These are phyloP conservation scores for Sitta europaea DNA, from an alignment of 2,113 vertebrate genomes.

Conservation along the genomic window DNA sequence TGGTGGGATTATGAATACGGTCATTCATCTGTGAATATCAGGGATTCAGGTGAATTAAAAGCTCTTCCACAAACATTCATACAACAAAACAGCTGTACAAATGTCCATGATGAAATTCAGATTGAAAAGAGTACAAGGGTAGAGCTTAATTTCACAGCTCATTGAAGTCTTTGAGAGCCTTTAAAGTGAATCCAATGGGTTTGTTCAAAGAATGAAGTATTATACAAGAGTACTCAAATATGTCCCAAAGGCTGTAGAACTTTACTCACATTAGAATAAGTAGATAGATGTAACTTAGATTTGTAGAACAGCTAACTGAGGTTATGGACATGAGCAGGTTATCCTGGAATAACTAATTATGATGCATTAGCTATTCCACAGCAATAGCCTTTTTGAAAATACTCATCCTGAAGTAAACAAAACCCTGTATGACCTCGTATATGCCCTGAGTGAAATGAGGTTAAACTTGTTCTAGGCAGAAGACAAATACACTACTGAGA, in stretches of 20 bases:
- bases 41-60: conserved; percentile 53
- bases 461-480: background rate
- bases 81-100: conserved; percentile 46
- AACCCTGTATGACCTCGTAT: rapidly evolving
- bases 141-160: conserved; percentile 64
- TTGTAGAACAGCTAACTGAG: background rate
- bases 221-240: conserved; percentile 9
- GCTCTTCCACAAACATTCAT: conserved; percentile 41
- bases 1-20: conserved; percentile 3
- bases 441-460: background rate
- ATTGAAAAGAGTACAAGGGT: conserved; percentile 41
- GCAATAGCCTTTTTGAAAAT: background rate
- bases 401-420: background rate
- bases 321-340: background rate
- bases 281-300: background rate
- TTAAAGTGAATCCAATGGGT: conserved; percentile 47
- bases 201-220: conserved; percentile 37
- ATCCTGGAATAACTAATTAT: background rate
- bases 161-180: conserved; percentile 54
- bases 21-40: conserved; percentile 41
- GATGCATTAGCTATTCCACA: background rate
- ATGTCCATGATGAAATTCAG: conserved; percentile 41
- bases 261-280: background rate
- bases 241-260: background rate
- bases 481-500: background rate